These are phyloP conservation scores for Lordiphosa stackelbergi DNA, from an alignment of 1,140 invertebrate genomes.

Conservation along the genomic window DNA sequence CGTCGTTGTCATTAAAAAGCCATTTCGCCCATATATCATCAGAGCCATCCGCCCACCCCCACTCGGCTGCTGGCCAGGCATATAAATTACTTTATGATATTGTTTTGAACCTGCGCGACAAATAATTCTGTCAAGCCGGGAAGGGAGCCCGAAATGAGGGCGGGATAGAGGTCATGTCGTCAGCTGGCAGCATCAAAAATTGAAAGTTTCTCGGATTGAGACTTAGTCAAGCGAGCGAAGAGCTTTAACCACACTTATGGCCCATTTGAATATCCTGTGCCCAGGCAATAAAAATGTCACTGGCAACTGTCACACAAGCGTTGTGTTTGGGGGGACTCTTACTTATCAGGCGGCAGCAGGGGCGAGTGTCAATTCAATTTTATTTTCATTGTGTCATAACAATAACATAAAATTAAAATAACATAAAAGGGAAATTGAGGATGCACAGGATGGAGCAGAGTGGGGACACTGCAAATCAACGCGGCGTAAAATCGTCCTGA, in stretches of 20 bases:
- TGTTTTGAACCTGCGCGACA: constrained; percentile 74
- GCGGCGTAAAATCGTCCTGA: constrained; percentile 67
- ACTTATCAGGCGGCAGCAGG: constrained; percentile 18
- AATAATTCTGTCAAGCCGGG: constrained; percentile 63
- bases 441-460: constrained; percentile 30
- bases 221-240: constrained; percentile 62
- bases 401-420: constrained; percentile 78
- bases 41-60: constrained; percentile 19
- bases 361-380: constrained; percentile 76
- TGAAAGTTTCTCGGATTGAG: constrained; percentile 66
- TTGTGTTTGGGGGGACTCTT: constrained; percentile 15
- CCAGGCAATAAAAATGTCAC: constrained; percentile 76
- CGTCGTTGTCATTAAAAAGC: constrained; percentile 74
- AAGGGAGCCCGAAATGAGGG: neutral
- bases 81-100: constrained; percentile 76
- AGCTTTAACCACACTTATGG: constrained; percentile 73
- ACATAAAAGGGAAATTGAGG: constrained; percentile 77
- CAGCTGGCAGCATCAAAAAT: constrained; percentile 71
- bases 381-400: constrained; percentile 77
- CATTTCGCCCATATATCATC: constrained; percentile 73
- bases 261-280: constrained; percentile 71
- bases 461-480: constrained; percentile 59
- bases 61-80: constrained; percentile 41
- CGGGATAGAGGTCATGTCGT: constrained; percentile 49
- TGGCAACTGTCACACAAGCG: constrained; percentile 52